These are phyloP conservation scores for Henricia sp. DNA, from an alignment of 53 echinoderm and acorn worm genomes.

Conservation along the genomic window DNA sequence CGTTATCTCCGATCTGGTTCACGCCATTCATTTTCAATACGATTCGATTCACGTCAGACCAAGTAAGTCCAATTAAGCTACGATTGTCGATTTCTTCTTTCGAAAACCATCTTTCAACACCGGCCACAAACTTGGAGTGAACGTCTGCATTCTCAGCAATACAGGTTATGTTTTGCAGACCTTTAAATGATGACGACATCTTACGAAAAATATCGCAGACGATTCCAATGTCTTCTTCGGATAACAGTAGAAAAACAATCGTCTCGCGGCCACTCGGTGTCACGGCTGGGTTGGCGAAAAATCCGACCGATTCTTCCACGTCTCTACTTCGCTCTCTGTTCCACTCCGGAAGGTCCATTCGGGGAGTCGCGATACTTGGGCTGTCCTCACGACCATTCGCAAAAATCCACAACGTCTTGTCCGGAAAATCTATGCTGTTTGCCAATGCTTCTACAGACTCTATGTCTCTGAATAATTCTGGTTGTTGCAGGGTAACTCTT, in stretches of 20 bases:
- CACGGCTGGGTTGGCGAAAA: slow-evolving; percentile 59
- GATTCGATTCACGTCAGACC: slow-evolving; percentile 51
- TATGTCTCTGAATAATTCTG: slow-evolving; percentile 30
- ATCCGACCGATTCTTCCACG: slow-evolving; percentile 49
- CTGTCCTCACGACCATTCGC: slow-evolving; percentile 65
- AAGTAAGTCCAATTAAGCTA: slow-evolving; percentile 45
- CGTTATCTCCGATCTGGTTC: slow-evolving; percentile 3
- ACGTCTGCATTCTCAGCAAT: slow-evolving; percentile 25
- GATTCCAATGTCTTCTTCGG: slow-evolving; percentile 50
- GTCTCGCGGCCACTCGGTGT: slow-evolving; percentile 57
- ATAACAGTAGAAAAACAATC: slow-evolving; percentile 67
- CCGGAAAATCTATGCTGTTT: slow-evolving; percentile 30
- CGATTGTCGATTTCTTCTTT: slow-evolving; percentile 44
- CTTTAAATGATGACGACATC: slow-evolving; percentile 36
- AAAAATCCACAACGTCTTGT: slow-evolving; percentile 65
- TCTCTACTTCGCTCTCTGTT: slow-evolving; percentile 54
- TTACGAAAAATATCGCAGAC: slow-evolving; percentile 50
- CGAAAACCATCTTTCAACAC: slow-evolving; percentile 32
- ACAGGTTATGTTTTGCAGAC: slow-evolving; percentile 40
- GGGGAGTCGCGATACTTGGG: not conserved
- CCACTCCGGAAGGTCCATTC: slow-evolving; percentile 57
- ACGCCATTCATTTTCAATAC: slow-evolving; percentile 59
- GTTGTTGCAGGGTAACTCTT: slow-evolving; percentile 33
- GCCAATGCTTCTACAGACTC: slow-evolving; percentile 14
- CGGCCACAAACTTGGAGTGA: slow-evolving; percentile 21